Evolutionary conservation across 2,113 vertebrate species (phyloP), one percentile per base, ranked within the genome.

Genomic region (Hydrochoerus hydrochaeris): DNA sequence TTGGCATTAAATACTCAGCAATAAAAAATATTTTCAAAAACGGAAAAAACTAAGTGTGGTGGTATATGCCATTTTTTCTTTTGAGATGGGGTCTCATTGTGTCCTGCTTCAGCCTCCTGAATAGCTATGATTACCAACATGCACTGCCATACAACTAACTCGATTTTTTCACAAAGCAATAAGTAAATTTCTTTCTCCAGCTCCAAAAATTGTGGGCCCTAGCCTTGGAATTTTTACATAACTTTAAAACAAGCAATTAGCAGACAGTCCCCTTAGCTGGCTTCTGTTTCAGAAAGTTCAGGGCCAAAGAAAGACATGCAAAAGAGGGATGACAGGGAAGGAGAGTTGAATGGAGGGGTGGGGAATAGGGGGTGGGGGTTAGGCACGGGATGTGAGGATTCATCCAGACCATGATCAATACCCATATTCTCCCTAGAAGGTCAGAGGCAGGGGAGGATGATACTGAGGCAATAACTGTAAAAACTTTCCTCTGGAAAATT

Each of bases 181-280:
- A 63, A 6, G 67, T 67, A 75, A 65, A 96, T 91, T 95, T 24
- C 35, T 67, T 90, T 67, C 54, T 63, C 26, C 62, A 81, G 54
- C 35, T 91, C 32, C 57, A 88, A 88, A 57, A 44, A 63, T 38
- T 88, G 19, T 91, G 44, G 78, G 57, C 20, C 58, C 49, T 44
- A 57, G 54, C 11, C 60, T 88, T 44, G 30, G 49, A 20, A 89
- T 71, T 92, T 87, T 62, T 85, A 35, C 30, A 41, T 86, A 92
- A 92, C 75, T 92, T 65, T 73, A 94, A 65, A 86, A 95, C 10
- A 69, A 87, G 35, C 44, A 96, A 89, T 85, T 89, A 90, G 58
- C 94, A 96, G 60, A 83, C 38, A 92, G 95, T 77, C 46, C 44
- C 46, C 52, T 85, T 35, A 77, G 1, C 32, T 24, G 63, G 32